Conservation (phyloP, 2,113 vertebrate species). For the Thamnophis sirtalis region DNA sequence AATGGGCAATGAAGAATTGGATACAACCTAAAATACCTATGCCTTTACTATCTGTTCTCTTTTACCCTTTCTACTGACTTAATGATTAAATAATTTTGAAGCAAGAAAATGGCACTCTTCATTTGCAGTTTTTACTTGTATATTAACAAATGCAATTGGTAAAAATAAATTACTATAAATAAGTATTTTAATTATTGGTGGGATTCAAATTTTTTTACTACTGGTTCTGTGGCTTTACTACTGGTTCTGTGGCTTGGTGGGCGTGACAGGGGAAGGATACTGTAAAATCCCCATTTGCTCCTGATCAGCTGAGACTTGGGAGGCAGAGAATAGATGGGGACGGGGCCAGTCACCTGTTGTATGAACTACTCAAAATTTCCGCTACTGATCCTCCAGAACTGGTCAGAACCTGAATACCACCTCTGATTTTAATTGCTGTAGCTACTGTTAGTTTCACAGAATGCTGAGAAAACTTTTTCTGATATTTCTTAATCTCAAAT, state of each 20-base stretch:
- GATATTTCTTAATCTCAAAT: not conserved
- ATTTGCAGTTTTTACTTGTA: not conserved
- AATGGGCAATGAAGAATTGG: not conserved
- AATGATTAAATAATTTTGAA: not conserved
- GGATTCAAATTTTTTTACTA: too few species aligned
- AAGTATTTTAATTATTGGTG: too few species aligned
- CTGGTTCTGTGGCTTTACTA: too few species aligned
- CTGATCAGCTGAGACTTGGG: too few species aligned
- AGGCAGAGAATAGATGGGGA: too few species aligned
- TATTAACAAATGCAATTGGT: not conserved
- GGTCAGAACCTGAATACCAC: too few species aligned
- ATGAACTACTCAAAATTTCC: too few species aligned
- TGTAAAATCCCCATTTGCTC: too few species aligned
- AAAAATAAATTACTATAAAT: not conserved
- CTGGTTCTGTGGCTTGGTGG: too few species aligned
- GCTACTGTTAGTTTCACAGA: not conserved
- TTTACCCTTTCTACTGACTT: not conserved
- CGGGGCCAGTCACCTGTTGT: too few species aligned
- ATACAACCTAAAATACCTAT: not conserved
- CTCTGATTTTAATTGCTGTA: not conserved
- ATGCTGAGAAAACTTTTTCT: not conserved
- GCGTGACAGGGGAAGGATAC: too few species aligned
- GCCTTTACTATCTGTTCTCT: not conserved
- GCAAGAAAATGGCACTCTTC: not conserved
- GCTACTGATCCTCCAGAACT: too few species aligned